Evolutionary conservation across 2,797 vertebrate genomes (phyloP).

Genomic region (Hybognathus amarus): DNA sequence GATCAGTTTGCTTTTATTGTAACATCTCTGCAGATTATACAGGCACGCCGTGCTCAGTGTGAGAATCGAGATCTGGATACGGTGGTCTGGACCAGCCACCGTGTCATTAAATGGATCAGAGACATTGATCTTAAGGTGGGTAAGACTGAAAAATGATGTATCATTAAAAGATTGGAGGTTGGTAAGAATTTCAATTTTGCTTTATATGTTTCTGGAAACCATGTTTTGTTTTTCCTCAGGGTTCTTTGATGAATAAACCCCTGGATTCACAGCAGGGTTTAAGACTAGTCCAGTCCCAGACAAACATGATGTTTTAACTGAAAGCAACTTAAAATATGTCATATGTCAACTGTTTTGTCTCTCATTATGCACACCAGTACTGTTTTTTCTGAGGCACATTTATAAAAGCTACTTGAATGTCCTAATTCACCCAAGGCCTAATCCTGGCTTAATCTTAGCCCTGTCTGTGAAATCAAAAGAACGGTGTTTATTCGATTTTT

Average conservation of each 20-base stretch:
- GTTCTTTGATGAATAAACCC: neutral
- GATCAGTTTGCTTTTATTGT: neutral
- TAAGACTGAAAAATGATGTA: neutral
- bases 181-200: neutral
- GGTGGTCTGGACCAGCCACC: slow-evolving; percentile 86
- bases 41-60: slow-evolving; percentile 79
- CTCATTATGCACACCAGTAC: too few species aligned
- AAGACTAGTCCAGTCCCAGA: too few species aligned
- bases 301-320: too few species aligned
- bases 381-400: too few species aligned
- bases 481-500: neutral
- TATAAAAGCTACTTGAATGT: too few species aligned
- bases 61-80: slow-evolving; percentile 82
- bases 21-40: slow-evolving; percentile 75
- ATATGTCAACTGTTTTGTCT: too few species aligned
- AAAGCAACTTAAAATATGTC: too few species aligned
- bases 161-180: neutral
- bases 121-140: slow-evolving; percentile 88
- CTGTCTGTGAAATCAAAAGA: neutral
- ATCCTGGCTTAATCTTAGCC: too few species aligned
- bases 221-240: neutral
- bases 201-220: neutral
- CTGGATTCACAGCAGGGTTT: too few species aligned
- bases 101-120: slow-evolving; percentile 86
- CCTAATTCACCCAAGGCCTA: too few species aligned